Conservation (phyloP, 2,113 vertebrate species). For the Carettochelys insculpta region DNA sequence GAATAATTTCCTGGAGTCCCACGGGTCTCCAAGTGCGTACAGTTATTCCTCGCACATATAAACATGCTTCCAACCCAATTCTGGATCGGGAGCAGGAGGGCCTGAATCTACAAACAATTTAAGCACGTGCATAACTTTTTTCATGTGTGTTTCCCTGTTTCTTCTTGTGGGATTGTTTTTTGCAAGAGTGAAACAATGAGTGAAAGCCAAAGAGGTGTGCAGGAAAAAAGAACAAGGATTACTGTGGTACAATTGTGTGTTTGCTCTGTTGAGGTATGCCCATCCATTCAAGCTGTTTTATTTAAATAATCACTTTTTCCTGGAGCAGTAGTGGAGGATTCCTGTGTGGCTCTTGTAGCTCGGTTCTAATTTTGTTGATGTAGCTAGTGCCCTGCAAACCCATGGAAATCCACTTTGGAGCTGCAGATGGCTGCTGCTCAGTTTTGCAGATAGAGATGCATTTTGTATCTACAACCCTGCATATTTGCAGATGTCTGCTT, state of each 20-base stretch:
- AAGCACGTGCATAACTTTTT: accelerated
- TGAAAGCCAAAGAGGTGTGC: accelerated
- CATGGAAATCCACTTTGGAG: too few relatives aligned
- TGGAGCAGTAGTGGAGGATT: accelerated
- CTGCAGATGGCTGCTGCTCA: too few relatives aligned
- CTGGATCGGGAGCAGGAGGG: too few relatives aligned
- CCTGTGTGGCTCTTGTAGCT: accelerated
- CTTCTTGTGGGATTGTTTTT: accelerated
- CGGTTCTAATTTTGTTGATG: accelerated
- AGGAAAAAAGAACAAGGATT: accelerated
- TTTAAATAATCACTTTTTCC: accelerated
- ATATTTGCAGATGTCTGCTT: too few relatives aligned
- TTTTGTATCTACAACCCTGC: too few relatives aligned
- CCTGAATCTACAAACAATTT: accelerated
- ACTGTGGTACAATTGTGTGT: accelerated
- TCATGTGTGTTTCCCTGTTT: accelerated
- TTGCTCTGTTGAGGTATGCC: accelerated
- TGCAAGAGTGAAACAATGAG: accelerated
- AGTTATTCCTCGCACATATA: too few relatives aligned
- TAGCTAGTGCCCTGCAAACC: too few relatives aligned
- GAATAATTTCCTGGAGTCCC: too few relatives aligned
- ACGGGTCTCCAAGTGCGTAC: too few relatives aligned
- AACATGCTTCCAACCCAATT: too few relatives aligned
- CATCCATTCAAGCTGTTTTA: accelerated
- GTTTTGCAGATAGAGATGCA: too few relatives aligned